phyloP scores from a whole-genome alignment of 2,113 vertebrate genomes.

The Elgaria multicarinata region DNA sequence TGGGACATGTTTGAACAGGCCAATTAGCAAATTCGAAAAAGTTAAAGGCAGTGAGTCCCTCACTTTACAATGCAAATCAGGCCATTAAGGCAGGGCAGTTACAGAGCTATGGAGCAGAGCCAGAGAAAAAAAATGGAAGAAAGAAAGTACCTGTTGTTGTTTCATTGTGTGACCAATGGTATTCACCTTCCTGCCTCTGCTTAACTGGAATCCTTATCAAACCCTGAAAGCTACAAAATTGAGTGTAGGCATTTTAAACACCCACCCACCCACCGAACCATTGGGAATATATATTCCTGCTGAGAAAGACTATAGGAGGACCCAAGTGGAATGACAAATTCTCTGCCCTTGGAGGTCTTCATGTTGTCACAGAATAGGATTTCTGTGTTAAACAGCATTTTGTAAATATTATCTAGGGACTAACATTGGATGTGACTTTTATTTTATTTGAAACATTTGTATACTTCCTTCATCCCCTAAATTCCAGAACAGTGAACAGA shows the following conservation, averaged over 20 bases:
- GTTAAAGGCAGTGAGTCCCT: slow-evolving; percentile 5
- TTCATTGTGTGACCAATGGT: slow-evolving; percentile 46
- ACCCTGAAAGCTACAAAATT: slow-evolving; percentile 55
- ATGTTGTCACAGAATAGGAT: slow-evolving; percentile 25
- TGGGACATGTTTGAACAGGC: slow-evolving; percentile 24
- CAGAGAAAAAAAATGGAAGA: neutral
- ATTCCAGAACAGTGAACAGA: neutral
- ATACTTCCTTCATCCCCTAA: neutral
- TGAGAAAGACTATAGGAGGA: slow-evolving; percentile 56
- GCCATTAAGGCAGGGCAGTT: slow-evolving; percentile 48
- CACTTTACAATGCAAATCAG: slow-evolving; percentile 48
- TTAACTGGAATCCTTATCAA: slow-evolving; percentile 54
- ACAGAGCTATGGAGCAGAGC: slow-evolving; percentile 46
- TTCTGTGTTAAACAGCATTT: slow-evolving; percentile 56
- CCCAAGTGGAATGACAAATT: slow-evolving; percentile 50
- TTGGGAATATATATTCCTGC: slow-evolving; percentile 61
- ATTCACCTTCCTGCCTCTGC: slow-evolving; percentile 49
- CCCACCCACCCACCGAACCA: neutral
- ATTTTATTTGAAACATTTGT: neutral
- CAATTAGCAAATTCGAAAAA: slow-evolving; percentile 14
- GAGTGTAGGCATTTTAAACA: slow-evolving; percentile 42
- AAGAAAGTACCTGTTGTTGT: neutral
- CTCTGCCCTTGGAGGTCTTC: slow-evolving; percentile 50
- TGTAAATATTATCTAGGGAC: slow-evolving; percentile 49
- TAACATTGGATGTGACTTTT: neutral